These are phyloP conservation scores for Leucosticte australis DNA, from an alignment of 2,113 vertebrate genomes.

Conservation along the genomic window DNA sequence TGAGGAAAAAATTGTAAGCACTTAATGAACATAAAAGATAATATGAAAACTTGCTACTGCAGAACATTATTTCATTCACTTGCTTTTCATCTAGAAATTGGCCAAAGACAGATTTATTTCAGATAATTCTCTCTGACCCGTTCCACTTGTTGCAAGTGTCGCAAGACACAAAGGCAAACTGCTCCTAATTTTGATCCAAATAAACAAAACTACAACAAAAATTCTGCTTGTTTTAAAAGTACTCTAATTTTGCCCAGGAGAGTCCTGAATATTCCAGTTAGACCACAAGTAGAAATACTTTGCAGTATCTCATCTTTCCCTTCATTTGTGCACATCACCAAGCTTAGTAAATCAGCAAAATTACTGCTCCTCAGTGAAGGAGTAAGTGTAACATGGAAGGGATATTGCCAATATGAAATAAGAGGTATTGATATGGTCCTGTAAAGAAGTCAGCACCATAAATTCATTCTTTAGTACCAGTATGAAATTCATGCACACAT, in stretches of 20 bases:
- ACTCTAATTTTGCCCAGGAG: background rate
- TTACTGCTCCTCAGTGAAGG: background rate
- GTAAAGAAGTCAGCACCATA: background rate
- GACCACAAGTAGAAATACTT: background rate
- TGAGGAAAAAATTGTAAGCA: background rate
- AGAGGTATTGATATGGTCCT: background rate
- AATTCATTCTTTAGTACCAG: background rate
- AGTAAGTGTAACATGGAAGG: background rate
- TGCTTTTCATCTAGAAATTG: constrained; percentile 11
- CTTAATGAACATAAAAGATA: background rate
- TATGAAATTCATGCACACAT: background rate
- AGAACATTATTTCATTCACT: background rate
- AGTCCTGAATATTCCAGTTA: background rate
- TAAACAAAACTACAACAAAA: background rate
- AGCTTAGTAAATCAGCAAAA: background rate
- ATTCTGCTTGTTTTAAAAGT: background rate
- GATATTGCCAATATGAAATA: background rate
- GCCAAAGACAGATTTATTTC: background rate
- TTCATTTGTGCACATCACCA: background rate
- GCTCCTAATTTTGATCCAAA: background rate
- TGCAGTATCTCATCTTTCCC: background rate
- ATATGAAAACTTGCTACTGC: background rate
- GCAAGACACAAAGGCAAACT: background rate
- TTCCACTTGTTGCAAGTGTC: background rate
- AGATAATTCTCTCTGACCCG: background rate